A percentile compares a stretch with the other conserved stretches of the same genome.
phyloP scores from a whole-genome alignment of 2,888 invertebrate genomes.

The Pterobdella sp. region DNA sequence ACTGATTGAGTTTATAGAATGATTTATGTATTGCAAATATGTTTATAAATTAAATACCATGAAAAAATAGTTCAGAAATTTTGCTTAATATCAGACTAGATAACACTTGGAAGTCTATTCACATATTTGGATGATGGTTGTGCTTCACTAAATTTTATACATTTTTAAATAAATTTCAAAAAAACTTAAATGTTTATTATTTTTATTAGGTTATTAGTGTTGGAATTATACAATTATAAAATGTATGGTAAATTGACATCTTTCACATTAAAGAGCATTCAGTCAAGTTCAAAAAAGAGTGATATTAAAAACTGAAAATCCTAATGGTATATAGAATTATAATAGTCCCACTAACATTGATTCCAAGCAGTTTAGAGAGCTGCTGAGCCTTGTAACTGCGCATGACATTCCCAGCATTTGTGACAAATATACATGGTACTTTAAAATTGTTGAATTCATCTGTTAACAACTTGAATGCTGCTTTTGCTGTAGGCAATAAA shows the following conservation, averaged over 20 bases:
- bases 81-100: no score
- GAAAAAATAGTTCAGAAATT: no score
- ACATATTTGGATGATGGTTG: no score
- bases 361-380: slow-evolving; percentile 58
- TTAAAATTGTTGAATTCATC: slow-evolving; percentile 57
- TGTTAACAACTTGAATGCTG: slow-evolving; percentile 57
- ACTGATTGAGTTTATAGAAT: no score
- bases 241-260: no score
- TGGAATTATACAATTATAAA: neutral
- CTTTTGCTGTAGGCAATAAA: slow-evolving; percentile 58
- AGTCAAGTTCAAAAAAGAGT: no score
- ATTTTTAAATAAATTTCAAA: neutral
- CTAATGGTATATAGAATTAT: no score
- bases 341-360: slow-evolving; percentile 54
- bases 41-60: no score
- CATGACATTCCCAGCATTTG: slow-evolving; percentile 61
- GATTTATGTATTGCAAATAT: no score
- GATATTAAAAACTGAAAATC: no score
- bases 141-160: neutral
- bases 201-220: neutral
- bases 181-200: neutral
- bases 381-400: slow-evolving; percentile 58
- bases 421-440: slow-evolving; percentile 61
- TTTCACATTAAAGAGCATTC: no score
- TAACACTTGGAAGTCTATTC: no score